Evolutionary conservation across 2,797 vertebrate genomes (phyloP).

Genomic region (Steatocranus sp.): DNA sequence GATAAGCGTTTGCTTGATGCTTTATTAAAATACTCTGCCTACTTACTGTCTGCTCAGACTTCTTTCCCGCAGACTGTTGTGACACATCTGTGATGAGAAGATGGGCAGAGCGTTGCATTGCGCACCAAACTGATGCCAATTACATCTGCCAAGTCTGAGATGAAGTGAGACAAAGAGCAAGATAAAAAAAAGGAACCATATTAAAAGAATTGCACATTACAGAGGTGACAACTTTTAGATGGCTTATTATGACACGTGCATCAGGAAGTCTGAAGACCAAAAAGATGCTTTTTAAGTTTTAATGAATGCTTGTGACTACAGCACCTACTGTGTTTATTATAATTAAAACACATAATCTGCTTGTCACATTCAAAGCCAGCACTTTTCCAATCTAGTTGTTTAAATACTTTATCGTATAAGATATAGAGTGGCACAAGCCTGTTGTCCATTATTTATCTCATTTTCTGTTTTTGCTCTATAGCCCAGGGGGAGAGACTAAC

Average conservation of each 20-base stretch:
- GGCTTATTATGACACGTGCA: background rate
- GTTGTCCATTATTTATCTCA: background rate
- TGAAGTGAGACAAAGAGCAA: background rate
- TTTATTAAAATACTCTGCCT: background rate
- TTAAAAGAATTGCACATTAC: background rate
- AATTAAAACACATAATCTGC: background rate
- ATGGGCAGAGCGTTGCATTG: background rate
- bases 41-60: background rate
- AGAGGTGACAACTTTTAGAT: background rate
- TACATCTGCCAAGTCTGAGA: background rate
- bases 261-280: background rate
- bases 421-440: background rate
- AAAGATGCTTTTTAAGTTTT: background rate
- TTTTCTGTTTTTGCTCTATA: background rate
- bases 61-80: background rate
- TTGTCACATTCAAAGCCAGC: background rate
- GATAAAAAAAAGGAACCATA: background rate
- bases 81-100: slow-evolving; percentile 9
- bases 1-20: background rate
- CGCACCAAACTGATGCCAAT: slow-evolving; percentile 2
- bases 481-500: background rate
- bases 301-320: background rate
- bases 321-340: background rate
- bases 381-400: background rate
- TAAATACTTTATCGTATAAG: accelerated